phyloP scores from a whole-genome alignment of 2,888 invertebrate species.

The Cacoxenus indagator region DNA sequence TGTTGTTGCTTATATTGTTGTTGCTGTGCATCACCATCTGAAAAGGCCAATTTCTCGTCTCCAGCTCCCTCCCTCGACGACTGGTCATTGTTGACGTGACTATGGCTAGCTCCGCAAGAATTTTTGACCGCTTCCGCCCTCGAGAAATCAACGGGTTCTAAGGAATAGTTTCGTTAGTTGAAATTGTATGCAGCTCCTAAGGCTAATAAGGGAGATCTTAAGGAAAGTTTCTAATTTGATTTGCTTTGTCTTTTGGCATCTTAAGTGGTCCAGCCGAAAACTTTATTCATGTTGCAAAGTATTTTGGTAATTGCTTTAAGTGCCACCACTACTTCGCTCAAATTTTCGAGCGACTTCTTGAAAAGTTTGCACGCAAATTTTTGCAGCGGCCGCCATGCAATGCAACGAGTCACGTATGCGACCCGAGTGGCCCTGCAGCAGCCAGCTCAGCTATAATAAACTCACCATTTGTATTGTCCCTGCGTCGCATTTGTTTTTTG shows the following conservation, averaged over 20 bases:
- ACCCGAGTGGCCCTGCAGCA: neutral
- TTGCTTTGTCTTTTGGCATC: slow-evolving; percentile 9
- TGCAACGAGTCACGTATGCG: slow-evolving; percentile 30
- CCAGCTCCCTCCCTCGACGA: slow-evolving; percentile 36
- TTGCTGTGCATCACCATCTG: slow-evolving; percentile 27
- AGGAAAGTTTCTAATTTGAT: slow-evolving; percentile 14
- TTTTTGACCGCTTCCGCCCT: slow-evolving; percentile 57
- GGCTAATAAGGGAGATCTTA: neutral
- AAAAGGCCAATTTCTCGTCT: slow-evolving; percentile 39
- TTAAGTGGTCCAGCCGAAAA: neutral
- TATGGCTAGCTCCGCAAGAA: slow-evolving; percentile 4
- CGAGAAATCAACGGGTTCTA: slow-evolving; percentile 71
- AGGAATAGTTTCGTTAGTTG: slow-evolving; percentile 28
- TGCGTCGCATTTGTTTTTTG: slow-evolving; percentile 83
- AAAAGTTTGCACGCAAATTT: neutral
- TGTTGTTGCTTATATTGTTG: slow-evolving; percentile 23
- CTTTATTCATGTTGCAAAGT: neutral
- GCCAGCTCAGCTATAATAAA: slow-evolving; percentile 9
- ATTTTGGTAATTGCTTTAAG: neutral
- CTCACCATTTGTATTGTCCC: slow-evolving; percentile 69
- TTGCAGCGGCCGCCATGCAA: too few relatives aligned
- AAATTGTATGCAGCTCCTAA: slow-evolving; percentile 13
- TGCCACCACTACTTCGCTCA: neutral
- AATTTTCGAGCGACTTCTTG: slow-evolving; percentile 11
- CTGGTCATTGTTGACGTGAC: slow-evolving; percentile 24